Base-by-base conservation (phyloP, 1,140 invertebrate genomes). In the Mactra quadrangularis region DNA sequence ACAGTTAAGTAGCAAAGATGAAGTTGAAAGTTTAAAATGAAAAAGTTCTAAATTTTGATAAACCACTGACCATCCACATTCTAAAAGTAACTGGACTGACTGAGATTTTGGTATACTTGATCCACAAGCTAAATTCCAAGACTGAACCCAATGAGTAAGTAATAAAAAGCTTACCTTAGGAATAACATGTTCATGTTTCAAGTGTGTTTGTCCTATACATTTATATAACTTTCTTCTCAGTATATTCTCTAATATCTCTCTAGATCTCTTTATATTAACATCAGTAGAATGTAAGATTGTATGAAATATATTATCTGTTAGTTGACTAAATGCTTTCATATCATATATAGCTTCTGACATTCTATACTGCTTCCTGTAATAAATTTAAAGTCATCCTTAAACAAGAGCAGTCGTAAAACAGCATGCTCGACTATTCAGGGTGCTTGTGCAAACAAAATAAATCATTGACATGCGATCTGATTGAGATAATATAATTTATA, bases 281-380 rank as follows among this genome's bases (percentile, higher is more conserved):
- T 77, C 75, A 1, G 74, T 79, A 0, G 89, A 89, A 35, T 75
- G 68, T 1, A 90, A 59, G 33, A 91, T 88, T 13, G 57, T 41
- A 25, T 85, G 60, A 57, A 87, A 84, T 0, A 90, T 71, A 38
- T 72, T 29, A 55, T 90, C 89, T 6, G 87, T 91, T 33, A 91
- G 55, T 41, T 90, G 85, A 9, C 78, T 79, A 74, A 81, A 91
- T 0, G 90, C 90, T 15, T 60, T 81, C 87, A 90, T 87, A 59
- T 91, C 87, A 72, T 91, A 55, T 25, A 90, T 88, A 19, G 85
- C 60, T 31, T 91, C 84, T 17, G 87, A 88, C 33, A 91, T 81
- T n/a, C 38, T 82, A 4, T 57, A 11, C 22, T 60, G n/a, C 38
- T 59, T 57, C 31, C 78, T 82, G 59, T 9, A 53, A 27, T 13